phyloP scores from a whole-genome alignment of 2,888 invertebrate genomes.

The Coleophora flavipennella region DNA sequence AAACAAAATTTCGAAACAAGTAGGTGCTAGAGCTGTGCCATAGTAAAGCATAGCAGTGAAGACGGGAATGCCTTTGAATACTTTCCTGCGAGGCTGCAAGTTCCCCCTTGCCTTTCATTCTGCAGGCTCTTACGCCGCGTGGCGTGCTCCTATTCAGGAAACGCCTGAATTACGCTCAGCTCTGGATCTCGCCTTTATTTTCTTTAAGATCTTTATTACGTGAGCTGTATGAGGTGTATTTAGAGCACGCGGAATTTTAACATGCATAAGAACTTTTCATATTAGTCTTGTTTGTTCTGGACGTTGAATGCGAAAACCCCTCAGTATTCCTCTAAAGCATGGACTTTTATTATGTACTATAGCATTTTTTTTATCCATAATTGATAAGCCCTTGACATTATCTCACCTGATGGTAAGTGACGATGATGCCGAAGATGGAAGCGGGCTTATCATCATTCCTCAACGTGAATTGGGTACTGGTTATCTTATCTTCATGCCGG shows the following conservation, averaged over 20 bases:
- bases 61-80: constrained; percentile 32
- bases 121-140: constrained; percentile 23
- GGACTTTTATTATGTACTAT: too few relatives aligned
- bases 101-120: constrained; percentile 27
- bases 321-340: too few relatives aligned
- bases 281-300: too few relatives aligned
- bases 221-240: constrained; percentile 2
- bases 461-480: too few relatives aligned
- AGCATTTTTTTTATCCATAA: too few relatives aligned
- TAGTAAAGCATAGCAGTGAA: constrained; percentile 19
- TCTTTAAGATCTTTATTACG: constrained; percentile 1
- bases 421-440: too few relatives aligned
- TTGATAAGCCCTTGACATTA: too few relatives aligned
- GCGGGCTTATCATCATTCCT: too few relatives aligned
- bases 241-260: neutral
- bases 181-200: constrained; percentile 10
- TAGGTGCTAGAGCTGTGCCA: constrained; percentile 6
- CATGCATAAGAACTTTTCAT: too few relatives aligned
- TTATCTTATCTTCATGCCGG: too few relatives aligned
- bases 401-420: too few relatives aligned
- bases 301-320: too few relatives aligned
- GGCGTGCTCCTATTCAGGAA: constrained; percentile 28
- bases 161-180: constrained; percentile 18
- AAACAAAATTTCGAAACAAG: constrained; percentile 16
- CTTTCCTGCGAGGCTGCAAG: constrained; percentile 18